phyloP scores from a whole-genome alignment of 2,113 vertebrate species.

The Gavia stellata region DNA sequence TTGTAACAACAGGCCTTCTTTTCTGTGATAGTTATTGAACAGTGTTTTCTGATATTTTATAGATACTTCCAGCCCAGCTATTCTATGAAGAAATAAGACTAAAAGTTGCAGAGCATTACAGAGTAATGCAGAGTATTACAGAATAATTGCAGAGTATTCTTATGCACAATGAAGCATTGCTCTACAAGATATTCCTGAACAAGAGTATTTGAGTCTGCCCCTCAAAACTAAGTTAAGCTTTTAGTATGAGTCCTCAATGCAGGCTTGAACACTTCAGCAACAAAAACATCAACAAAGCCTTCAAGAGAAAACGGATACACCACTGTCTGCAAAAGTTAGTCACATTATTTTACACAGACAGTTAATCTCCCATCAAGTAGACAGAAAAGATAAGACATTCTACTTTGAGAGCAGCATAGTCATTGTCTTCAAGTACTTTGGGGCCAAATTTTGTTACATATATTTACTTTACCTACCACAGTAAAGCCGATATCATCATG shows the following conservation, averaged over 20 bases:
- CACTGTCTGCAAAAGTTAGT: not conserved
- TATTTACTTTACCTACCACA: not conserved
- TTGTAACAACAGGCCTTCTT: not conserved
- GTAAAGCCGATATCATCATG: not conserved
- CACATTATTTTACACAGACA: not conserved
- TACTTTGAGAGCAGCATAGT: not conserved
- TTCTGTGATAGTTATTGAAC: not conserved
- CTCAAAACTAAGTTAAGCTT: not conserved
- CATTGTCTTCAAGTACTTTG: not conserved
- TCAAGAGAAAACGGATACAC: not conserved
- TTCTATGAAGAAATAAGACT: too few relatives aligned
- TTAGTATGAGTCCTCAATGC: not conserved
- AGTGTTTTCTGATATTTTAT: too few relatives aligned
- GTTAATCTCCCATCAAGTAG: not conserved
- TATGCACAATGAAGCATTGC: not conserved
- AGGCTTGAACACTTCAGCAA: not conserved
- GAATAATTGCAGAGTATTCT: not conserved
- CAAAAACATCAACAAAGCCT: not conserved
- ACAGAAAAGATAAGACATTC: not conserved
- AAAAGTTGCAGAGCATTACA: not conserved
- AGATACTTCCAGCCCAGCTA: too few relatives aligned
- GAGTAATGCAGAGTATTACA: not conserved
- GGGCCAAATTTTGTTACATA: not conserved
- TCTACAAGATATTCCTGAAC: not conserved
- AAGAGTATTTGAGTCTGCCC: not conserved